Conservation (phyloP, 2,888 invertebrate genomes). For the Reticulitermes lucifugus region DNA sequence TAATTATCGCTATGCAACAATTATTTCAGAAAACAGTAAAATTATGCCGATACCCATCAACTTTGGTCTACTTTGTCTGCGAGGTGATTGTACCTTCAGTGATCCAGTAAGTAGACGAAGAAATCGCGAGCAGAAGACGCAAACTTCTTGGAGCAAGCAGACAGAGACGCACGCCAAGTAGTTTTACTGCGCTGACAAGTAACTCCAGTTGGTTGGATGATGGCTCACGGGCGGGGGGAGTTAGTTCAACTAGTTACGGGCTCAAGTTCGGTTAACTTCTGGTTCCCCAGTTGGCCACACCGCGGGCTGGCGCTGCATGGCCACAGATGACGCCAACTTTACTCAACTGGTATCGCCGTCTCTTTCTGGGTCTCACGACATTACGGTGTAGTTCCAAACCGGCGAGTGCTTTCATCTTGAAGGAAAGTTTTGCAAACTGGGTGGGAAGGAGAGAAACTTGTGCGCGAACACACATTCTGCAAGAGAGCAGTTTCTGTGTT, state of each 20-base stretch:
- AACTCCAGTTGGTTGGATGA: conserved; percentile 38
- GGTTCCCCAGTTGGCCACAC: conserved; percentile 51
- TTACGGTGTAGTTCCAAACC: background rate
- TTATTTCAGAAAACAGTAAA: background rate
- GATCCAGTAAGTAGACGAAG: conserved; percentile 16
- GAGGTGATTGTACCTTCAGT: background rate
- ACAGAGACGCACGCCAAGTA: conserved; percentile 31
- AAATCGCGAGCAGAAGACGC: conserved; percentile 18
- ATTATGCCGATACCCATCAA: background rate
- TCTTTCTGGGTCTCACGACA: conserved; percentile 1
- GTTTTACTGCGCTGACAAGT: conserved; percentile 31
- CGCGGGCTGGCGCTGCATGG: conserved; percentile 49
- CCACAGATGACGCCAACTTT: conserved; percentile 48
- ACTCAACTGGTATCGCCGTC: conserved; percentile 20
- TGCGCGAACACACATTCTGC: background rate
- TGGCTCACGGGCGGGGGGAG: conserved; percentile 11
- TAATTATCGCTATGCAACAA: too few relatives aligned
- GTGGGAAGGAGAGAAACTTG: background rate
- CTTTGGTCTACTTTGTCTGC: background rate
- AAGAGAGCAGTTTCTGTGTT: conserved; percentile 5
- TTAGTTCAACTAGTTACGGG: conserved; percentile 5
- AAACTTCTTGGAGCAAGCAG: conserved; percentile 10
- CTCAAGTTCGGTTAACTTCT: conserved; percentile 50
- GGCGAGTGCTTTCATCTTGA: conserved; percentile 29
- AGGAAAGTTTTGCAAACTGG: conserved; percentile 17